A percentile compares a stretch with the other conserved stretches of the same genome.
Conservation (phyloP, 2,113 vertebrate genomes). For the Excalfactoria chinensis region DNA sequence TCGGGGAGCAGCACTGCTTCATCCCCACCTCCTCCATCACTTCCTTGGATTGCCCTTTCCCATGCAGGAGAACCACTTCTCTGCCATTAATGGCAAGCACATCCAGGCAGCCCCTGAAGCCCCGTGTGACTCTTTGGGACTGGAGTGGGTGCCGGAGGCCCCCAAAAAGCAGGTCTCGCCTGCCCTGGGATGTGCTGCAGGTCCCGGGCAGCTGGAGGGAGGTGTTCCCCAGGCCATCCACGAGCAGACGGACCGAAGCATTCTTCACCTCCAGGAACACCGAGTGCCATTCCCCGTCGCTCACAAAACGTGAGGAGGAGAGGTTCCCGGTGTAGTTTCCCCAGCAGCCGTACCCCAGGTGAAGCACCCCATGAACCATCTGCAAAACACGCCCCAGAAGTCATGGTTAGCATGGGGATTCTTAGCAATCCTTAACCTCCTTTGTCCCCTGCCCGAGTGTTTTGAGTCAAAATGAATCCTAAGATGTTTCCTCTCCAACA, state of each 20-base stretch:
- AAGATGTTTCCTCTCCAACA: background rate
- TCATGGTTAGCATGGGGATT: background rate
- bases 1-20: conserved; percentile 82
- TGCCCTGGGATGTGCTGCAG: conserved; percentile 74
- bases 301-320: conserved; percentile 69
- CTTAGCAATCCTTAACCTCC: background rate
- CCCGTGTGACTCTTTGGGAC: conserved; percentile 51
- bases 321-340: conserved; percentile 65
- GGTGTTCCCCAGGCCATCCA: conserved; percentile 74
- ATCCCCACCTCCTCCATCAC: conserved; percentile 80
- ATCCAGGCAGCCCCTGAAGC: conserved; percentile 90
- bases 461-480: background rate
- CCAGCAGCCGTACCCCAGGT: conserved; percentile 83
- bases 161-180: conserved; percentile 82
- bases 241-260: conserved; percentile 73
- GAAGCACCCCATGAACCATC: conserved; percentile 81
- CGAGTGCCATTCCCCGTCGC: conserved; percentile 85
- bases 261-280: conserved; percentile 86
- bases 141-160: conserved; percentile 45
- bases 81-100: conserved; percentile 81
- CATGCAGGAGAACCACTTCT: conserved; percentile 70
- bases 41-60: conserved; percentile 58
- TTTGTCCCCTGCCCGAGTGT: background rate
- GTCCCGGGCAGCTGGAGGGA: conserved; percentile 72
- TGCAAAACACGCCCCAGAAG: conserved; percentile 66